These are phyloP conservation scores for Dendrolimus kikuchii DNA, from an alignment of 1,140 invertebrate species.

Conservation along the genomic window DNA sequence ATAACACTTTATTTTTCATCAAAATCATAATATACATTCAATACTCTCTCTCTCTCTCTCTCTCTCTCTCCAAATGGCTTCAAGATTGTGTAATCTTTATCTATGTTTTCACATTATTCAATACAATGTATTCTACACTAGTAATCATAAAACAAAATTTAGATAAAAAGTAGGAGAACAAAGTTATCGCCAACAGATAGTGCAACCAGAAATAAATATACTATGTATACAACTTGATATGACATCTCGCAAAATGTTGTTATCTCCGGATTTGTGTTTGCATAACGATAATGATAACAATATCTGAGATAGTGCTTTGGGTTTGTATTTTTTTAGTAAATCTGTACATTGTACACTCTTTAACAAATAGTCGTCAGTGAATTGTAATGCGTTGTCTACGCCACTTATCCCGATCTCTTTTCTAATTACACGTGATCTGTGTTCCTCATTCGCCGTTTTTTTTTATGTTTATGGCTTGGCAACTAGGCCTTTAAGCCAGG, in stretches of 20 bases:
- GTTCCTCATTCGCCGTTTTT: no score
- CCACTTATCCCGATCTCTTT: no score
- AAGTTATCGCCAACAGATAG: constrained; percentile 34
- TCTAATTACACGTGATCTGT: no score
- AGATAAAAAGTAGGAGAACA: constrained; percentile 19
- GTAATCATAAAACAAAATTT: constrained; percentile 20
- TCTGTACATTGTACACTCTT: constrained; percentile 12
- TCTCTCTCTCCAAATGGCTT: no score
- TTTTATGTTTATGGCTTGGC: no score
- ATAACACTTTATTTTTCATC: no score
- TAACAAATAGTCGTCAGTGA: neutral
- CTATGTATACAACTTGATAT: constrained; percentile 40
- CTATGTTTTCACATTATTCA: no score
- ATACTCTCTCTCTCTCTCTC: no score
- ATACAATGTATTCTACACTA: neutral
- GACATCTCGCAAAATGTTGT: constrained; percentile 44
- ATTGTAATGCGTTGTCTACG: neutral
- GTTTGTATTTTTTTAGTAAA: constrained; percentile 27
- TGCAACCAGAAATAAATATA: constrained; percentile 51
- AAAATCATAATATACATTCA: no score
- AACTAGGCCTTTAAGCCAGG: no score
- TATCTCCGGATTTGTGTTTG: constrained; percentile 48
- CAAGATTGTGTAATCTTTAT: no score
- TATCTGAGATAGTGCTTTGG: constrained; percentile 33
- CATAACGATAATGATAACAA: constrained; percentile 38